Evolutionary conservation across 1,140 invertebrate species (phyloP), one percentile per base, ranked within the genome.

Genomic region (Manduca sexta): DNA sequence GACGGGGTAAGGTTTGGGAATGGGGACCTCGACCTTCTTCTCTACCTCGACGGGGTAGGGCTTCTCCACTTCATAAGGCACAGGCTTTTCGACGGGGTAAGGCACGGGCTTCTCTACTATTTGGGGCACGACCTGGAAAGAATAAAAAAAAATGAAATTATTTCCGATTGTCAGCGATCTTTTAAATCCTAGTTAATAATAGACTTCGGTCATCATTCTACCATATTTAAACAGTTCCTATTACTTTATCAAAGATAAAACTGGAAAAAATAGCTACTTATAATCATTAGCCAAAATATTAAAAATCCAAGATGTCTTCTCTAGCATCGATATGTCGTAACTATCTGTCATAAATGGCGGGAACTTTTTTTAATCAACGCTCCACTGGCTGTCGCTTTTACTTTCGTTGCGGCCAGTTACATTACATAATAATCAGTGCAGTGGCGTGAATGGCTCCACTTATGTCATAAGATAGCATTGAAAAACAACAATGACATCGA

Each of bases 31-130:
- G 53, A 93, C 92, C 68, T 92, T 92, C 79, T 93, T 93, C 51
- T 93, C 91, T 3, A 93, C 91, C 51, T 92, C 92, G 3, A 94
- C 91, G 18, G 92, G 89, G 83, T 93, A 93, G 1, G 92, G 93
- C 71, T 91, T 93, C 66, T 94, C 92, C 0, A 94, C 89, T 45
- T 92, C 89, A 64, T 92, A 92, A 3, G 92, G 92, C 46, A 93
- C 91, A 48, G 92, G 88, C 53, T 93, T 93, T 59, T 93, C 92
- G 1, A 94, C 91, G 0, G 91, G 88, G 62, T 93, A 93, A 0
- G 92, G 92, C 33, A 93, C 91, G 18, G 90, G 91, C 64, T 91
- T 92, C 64, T 94, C 93, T 13, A 93, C 90, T 26, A 90, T 80
- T 58, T 90, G 88, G 17, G 88, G 87, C 2, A 89, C 87, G 43